A percentile compares a stretch with the other conserved stretches of the same genome.
Conservation (phyloP, 2,113 vertebrate species). For the Seriola quinqueradiata region DNA sequence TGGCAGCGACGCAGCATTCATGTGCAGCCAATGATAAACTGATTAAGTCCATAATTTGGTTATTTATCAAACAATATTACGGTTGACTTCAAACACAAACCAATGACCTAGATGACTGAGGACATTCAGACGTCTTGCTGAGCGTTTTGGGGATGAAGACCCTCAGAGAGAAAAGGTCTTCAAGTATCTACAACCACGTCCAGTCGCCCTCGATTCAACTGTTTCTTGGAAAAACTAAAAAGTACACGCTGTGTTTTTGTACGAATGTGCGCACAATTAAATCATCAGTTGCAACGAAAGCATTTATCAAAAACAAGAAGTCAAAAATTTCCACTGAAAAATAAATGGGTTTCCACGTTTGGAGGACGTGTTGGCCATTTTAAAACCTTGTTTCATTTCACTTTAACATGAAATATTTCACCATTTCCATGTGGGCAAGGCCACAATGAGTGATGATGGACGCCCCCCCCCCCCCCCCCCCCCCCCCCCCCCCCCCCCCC, state of each 20-base stretch:
- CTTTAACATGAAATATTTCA: constrained; percentile 2
- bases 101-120: no score
- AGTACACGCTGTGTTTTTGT: neutral
- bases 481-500: neutral
- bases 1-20: neutral
- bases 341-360: no score
- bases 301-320: no score
- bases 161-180: no score
- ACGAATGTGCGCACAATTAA: no score
- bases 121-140: no score
- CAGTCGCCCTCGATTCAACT: no score
- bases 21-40: neutral
- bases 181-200: no score
- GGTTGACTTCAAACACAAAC: neutral
- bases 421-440: constrained; percentile 21
- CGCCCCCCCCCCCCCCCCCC: neutral
- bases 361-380: no score
- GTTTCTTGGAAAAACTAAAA: neutral
- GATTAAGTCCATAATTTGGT: neutral
- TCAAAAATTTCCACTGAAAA: neutral
- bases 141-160: no score
- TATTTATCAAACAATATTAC: no score
- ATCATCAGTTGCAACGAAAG: no score
- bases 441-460: constrained; percentile 61
- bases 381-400: neutral